Percentiles rank a stretch among this genome's conserved stretches.
Conservation (phyloP, 2,888 invertebrate species). For the Tigriopus californicus region DNA sequence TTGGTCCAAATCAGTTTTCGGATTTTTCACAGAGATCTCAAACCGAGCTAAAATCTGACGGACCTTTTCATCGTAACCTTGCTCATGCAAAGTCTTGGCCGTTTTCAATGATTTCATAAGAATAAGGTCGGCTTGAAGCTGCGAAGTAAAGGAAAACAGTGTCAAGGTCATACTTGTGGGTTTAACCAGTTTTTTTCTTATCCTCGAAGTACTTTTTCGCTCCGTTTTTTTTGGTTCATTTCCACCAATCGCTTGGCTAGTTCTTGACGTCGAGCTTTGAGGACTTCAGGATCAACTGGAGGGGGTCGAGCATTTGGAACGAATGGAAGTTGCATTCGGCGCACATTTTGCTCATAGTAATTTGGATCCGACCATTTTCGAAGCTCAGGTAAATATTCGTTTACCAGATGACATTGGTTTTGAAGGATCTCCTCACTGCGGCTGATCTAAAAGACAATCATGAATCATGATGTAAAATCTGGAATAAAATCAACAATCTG, state of each 20-base stretch:
- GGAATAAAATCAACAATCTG: too few species aligned
- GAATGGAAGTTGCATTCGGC: conserved; percentile 68
- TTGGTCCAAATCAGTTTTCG: conserved; percentile 36
- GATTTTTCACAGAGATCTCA: neutral
- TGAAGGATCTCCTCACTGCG: conserved; percentile 48
- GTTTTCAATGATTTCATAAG: neutral
- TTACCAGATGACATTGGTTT: conserved; percentile 53
- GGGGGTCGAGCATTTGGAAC: conserved; percentile 32
- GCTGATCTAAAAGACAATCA: neutral
- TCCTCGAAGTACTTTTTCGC: conserved; percentile 42
- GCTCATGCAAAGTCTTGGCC: neutral
- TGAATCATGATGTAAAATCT: neutral
- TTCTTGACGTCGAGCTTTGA: conserved; percentile 9
- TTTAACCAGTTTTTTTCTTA: neutral
- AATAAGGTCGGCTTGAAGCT: neutral
- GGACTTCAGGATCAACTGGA: conserved; percentile 43
- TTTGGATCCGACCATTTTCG: conserved; percentile 55
- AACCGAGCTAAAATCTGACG: neutral
- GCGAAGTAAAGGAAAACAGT: neutral
- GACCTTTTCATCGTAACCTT: conserved; percentile 1
- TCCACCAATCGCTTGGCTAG: conserved; percentile 45
- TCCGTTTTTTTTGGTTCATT: conserved; percentile 69
- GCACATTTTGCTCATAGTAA: conserved; percentile 53
- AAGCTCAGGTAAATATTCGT: conserved; percentile 58
- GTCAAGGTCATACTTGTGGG: neutral